phyloP scores from a whole-genome alignment of 2,888 invertebrate species.

The Tetanocera ferruginea region DNA sequence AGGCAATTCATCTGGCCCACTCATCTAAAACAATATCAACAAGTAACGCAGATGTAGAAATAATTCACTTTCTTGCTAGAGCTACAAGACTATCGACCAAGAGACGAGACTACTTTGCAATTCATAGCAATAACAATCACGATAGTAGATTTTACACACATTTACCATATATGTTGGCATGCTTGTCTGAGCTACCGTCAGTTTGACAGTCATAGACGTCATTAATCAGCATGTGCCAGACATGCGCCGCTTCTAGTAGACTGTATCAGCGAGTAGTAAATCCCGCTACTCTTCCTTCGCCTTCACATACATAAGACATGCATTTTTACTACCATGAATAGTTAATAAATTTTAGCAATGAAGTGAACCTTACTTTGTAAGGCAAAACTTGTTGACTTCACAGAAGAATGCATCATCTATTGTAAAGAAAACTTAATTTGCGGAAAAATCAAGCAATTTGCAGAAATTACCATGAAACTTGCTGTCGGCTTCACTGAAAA shows the following conservation, averaged over 20 bases:
- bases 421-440: background rate
- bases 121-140: background rate
- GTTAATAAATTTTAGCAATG: constrained; percentile 43
- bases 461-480: background rate
- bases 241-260: background rate
- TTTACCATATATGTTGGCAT: too few relatives aligned
- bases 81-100: too few relatives aligned
- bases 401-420: background rate
- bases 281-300: too few relatives aligned
- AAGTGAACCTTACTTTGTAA: background rate
- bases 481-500: background rate
- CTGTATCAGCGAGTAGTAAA: too few relatives aligned
- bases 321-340: constrained; percentile 45
- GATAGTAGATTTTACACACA: too few relatives aligned
- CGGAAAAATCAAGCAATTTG: constrained; percentile 3
- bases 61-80: background rate
- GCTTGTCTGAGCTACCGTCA: constrained; percentile 36
- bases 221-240: constrained; percentile 46
- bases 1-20: background rate
- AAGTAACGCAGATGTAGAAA: background rate
- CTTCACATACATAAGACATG: constrained; percentile 38
- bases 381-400: background rate
- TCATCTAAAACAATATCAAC: background rate
- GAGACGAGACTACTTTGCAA: background rate
- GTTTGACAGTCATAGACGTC: constrained; percentile 48